Percentiles rank a stretch among this genome's conserved stretches.
Evolutionary conservation across 2,888 invertebrate genomes (phyloP).

Genomic region (Eumerus sabulonum): DNA sequence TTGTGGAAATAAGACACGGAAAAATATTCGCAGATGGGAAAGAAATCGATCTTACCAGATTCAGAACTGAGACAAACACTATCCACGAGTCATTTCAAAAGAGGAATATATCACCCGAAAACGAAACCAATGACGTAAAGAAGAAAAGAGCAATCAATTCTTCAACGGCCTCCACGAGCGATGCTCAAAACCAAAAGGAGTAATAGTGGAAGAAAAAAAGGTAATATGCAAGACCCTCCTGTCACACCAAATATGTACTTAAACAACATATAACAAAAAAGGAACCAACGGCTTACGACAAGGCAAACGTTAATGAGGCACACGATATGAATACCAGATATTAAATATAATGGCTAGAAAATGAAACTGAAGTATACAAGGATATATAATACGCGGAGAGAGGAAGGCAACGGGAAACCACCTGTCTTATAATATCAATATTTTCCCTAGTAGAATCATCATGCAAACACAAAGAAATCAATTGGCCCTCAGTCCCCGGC

Average conservation of each 20-base stretch:
- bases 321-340: neutral
- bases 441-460: too few species aligned
- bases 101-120: conserved; percentile 3
- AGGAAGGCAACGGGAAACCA: too few species aligned
- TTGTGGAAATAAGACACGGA: neutral
- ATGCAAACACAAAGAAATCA: too few species aligned
- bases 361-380: neutral
- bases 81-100: neutral
- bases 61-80: neutral
- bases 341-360: neutral
- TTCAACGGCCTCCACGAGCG: neutral
- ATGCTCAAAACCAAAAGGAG: neutral
- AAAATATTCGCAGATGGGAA: conserved; percentile 10
- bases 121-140: conserved; percentile 9
- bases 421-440: conserved; percentile 7
- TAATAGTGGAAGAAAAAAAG: neutral
- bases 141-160: neutral
- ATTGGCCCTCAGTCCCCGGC: too few species aligned
- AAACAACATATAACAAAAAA: neutral
- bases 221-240: neutral
- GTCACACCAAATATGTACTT: neutral
- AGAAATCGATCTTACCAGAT: neutral
- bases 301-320: conserved; percentile 1
- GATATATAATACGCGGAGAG: neutral
- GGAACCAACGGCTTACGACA: neutral